phyloP scores from a whole-genome alignment of 2,113 vertebrate genomes.

The Macquaria australasica region DNA sequence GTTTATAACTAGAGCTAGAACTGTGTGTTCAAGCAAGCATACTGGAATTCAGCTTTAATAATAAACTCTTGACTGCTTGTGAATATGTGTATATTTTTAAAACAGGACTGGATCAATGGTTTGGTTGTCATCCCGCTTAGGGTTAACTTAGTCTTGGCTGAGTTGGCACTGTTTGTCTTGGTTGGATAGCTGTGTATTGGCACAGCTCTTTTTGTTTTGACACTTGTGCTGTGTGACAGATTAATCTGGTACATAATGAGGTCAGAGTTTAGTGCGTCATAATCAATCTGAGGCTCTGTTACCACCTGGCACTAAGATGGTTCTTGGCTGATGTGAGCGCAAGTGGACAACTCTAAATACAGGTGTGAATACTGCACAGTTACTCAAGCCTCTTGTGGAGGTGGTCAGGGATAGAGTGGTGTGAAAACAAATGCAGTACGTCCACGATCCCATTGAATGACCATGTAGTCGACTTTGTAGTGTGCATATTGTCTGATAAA shows the following conservation, averaged over 20 bases:
- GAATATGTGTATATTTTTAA: background rate
- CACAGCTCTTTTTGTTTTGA: constrained; percentile 19
- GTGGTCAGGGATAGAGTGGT: background rate
- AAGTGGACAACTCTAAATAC: background rate
- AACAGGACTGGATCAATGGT: background rate
- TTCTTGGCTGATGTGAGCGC: background rate
- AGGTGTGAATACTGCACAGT: background rate
- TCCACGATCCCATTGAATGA: background rate
- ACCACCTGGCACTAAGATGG: constrained; percentile 10
- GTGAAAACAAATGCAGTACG: background rate
- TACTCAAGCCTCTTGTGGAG: background rate
- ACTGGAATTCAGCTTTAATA: background rate
- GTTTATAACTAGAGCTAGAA: background rate
- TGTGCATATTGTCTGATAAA: constrained; percentile 4
- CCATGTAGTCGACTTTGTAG: background rate
- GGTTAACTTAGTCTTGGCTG: background rate
- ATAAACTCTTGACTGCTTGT: background rate
- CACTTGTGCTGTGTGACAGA: constrained; percentile 11
- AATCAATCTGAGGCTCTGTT: constrained; percentile 10
- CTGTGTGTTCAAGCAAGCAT: background rate
- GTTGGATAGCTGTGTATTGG: background rate
- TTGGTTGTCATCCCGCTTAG: background rate
- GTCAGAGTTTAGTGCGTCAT: constrained; percentile 22
- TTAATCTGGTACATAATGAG: constrained; percentile 12
- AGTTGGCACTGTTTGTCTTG: background rate